Conservation (phyloP, 2,888 invertebrate genomes). For the Drosophila austrosaltans region DNA sequence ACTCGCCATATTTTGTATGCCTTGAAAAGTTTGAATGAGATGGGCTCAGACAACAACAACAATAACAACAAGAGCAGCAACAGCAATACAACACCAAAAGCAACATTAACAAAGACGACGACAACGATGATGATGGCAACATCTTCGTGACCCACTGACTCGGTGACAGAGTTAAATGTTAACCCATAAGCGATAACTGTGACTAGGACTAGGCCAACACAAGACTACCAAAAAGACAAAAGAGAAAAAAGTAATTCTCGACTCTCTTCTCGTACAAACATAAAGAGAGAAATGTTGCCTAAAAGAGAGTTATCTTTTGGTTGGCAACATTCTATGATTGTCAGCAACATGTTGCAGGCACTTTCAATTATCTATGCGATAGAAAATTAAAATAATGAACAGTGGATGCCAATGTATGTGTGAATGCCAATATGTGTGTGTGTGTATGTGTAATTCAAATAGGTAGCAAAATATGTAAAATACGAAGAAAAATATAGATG, state of each 20-base stretch:
- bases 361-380: conserved; percentile 58
- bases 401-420: conserved; percentile 28
- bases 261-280: not conserved
- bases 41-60: conserved; percentile 28
- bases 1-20: conserved; percentile 70
- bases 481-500: conserved; percentile 41
- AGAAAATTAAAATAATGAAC: conserved; percentile 73
- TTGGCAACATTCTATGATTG: conserved; percentile 46
- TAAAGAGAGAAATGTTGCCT: conserved; percentile 2
- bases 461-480: conserved; percentile 61
- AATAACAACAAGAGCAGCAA: conserved; percentile 13
- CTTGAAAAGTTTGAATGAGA: conserved; percentile 60
- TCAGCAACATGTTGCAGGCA: conserved; percentile 57
- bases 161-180: conserved; percentile 74
- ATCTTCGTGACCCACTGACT: conserved; percentile 71
- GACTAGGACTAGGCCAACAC: conserved; percentile 24
- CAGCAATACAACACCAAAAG: not conserved
- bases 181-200: conserved; percentile 49
- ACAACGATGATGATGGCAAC: conserved; percentile 25
- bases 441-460: conserved; percentile 41
- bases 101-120: conserved; percentile 7
- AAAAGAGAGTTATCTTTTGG: not conserved
- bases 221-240: not conserved
- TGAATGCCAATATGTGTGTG: not conserved
- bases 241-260: conserved; percentile 23